Base-by-base conservation (phyloP, 2,888 invertebrate species). In the Caenorhabditis panamensis region DNA sequence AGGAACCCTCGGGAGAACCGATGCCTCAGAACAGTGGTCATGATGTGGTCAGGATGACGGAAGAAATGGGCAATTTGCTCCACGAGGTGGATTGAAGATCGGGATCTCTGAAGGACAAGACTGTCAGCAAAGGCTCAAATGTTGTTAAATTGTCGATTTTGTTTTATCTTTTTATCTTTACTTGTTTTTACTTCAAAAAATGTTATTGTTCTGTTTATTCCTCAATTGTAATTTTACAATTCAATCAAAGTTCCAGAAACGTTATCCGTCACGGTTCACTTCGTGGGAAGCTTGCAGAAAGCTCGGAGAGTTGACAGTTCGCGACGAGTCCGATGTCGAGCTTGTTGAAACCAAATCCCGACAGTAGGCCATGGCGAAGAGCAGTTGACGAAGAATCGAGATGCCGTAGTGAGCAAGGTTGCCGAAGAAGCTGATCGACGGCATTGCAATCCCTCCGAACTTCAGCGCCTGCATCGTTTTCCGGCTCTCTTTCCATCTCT, bases 361-460 rank as follows among this genome's bases (percentile, higher is more conserved):
- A 49, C 47, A 64, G 64, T 64, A 73, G 22, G 72, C 72, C 56
- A 63, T 56, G 3, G 47, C 56, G 20, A 58, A 73, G 2, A 73
- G 58, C 0, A 73, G 20, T 41, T 73, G 44, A 8, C 72, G 56
- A 9, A 58, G 22, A 9, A 73, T 20, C 13, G 58, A 49, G 13
- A 73, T 64, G 24, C 72, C 72, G 22, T 64, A 64, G 18, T 73
- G 72, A 1, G 28, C 58, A 2, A 73, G 37, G 37, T 62, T 73
- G 8, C 49, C 37, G 36, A 73, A 58, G 1, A 73, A 11, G 9
- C 31, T 24, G 2, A 11, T 18, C 20, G 72, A 20, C 9, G 47
- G 9, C 9, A 58, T 56, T 1, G 22, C 49, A 0, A 36, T 5
- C 5, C 26, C n/a, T 1, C 37, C 5, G 64, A 64, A 63, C 22